Evolutionary conservation across 1,140 invertebrate species (phyloP).

Genomic region (Leptinotarsa lineolata): DNA sequence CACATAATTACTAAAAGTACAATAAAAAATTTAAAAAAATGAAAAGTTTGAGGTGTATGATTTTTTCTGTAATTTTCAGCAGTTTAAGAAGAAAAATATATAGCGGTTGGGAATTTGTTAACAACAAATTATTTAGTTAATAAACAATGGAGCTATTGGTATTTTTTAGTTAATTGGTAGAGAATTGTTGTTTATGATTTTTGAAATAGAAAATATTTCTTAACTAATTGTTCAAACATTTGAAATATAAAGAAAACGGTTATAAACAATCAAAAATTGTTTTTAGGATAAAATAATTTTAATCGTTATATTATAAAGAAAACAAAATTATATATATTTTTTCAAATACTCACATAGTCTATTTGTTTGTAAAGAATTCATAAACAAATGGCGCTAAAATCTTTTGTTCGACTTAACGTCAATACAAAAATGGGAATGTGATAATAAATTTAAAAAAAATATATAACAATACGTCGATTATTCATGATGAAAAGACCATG

Average conservation of each 20-base stretch:
- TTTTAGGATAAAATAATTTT: background rate
- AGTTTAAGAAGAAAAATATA: background rate
- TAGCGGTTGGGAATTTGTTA: background rate
- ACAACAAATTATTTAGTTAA: background rate
- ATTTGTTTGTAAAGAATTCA: background rate
- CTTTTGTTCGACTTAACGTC: background rate
- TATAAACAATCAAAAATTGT: background rate
- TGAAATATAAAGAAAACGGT: background rate
- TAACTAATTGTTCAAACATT: background rate
- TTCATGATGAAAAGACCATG: background rate
- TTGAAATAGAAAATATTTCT: background rate
- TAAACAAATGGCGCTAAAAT: background rate
- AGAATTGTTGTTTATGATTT: background rate
- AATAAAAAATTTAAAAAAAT: too few species aligned
- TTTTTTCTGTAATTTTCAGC: background rate
- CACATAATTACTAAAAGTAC: background rate
- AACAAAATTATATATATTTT: background rate
- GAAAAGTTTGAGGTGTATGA: background rate
- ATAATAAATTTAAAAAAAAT: background rate
- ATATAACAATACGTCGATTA: too few species aligned
- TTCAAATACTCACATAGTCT: background rate
- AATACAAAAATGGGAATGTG: background rate
- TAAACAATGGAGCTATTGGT: background rate
- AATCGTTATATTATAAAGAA: background rate
- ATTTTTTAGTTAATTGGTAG: background rate